These are phyloP conservation scores for Phyllotreta cruciferae DNA, from an alignment of 2,888 invertebrate species.

Conservation along the genomic window DNA sequence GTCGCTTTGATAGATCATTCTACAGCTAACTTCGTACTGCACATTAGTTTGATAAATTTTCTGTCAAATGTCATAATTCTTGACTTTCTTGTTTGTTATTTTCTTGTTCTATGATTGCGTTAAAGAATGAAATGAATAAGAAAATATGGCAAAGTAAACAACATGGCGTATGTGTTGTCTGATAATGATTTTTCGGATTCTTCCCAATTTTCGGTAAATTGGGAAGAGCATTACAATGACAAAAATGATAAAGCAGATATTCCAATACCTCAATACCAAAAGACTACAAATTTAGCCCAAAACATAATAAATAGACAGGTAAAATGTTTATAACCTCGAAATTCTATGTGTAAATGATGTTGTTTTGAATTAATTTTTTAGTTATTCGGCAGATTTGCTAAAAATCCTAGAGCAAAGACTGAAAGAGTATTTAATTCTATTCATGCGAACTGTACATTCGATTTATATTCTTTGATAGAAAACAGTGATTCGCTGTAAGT, in stretches of 20 bases:
- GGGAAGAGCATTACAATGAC: conserved; percentile 42
- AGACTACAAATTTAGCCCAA: conserved; percentile 46
- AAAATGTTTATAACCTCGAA: conserved; percentile 49
- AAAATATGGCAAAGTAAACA: conserved; percentile 38
- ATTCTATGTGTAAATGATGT: conserved; percentile 3
- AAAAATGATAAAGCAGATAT: conserved; percentile 39
- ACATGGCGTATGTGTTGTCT: conserved; percentile 51
- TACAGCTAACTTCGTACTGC: no score
- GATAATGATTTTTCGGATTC: conserved; percentile 51
- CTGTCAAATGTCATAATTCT: no score
- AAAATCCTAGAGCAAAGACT: conserved; percentile 57
- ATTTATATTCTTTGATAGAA: conserved; percentile 48
- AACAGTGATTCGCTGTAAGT: conserved; percentile 52
- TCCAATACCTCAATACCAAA: conserved; percentile 33
- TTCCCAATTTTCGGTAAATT: conserved; percentile 47
- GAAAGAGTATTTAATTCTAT: conserved; percentile 57
- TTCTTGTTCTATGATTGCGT: no score
- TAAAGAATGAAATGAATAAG: no score
- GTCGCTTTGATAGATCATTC: no score
- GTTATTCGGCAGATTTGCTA: conserved; percentile 57
- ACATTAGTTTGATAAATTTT: no score
- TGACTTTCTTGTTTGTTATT: no score
- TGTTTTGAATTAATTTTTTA: conserved; percentile 42
- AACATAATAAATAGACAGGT: conserved; percentile 53
- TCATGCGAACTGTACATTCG: conserved; percentile 56